phyloP scores from a whole-genome alignment of 2,888 invertebrate species.

The Agrilus cyanescens region DNA sequence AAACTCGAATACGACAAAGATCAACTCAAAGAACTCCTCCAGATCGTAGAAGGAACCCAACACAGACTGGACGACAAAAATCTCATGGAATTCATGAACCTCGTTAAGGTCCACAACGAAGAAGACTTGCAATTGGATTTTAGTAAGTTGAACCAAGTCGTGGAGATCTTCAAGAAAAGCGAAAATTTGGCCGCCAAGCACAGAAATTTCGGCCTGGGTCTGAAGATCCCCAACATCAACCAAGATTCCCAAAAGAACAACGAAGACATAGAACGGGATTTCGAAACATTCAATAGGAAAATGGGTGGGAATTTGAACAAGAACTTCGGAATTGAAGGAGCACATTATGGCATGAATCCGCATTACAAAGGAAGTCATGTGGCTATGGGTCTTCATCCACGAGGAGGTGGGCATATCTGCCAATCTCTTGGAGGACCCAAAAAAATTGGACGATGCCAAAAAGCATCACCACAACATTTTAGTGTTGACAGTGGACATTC shows the following conservation, averaged over 20 bases:
- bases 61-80: constrained; percentile 25
- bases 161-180: constrained; percentile 25
- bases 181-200: constrained; percentile 22
- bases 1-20: constrained; percentile 28
- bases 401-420: constrained; percentile 6
- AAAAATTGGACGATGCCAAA: constrained; percentile 1
- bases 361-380: constrained; percentile 25
- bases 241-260: constrained; percentile 10
- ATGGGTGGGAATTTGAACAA: constrained; percentile 7
- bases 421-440: constrained; percentile 8
- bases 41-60: constrained; percentile 25
- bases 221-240: constrained; percentile 1
- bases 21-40: constrained; percentile 24
- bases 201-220: constrained; percentile 21
- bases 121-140: constrained; percentile 29
- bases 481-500: constrained; percentile 32
- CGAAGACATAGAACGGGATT: constrained; percentile 12
- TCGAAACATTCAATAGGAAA: constrained; percentile 14
- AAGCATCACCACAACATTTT: constrained; percentile 22
- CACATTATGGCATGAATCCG: constrained; percentile 16
- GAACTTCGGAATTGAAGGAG: constrained; percentile 28
- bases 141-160: constrained; percentile 24
- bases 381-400: constrained; percentile 23
- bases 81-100: constrained; percentile 30
- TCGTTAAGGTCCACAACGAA: constrained; percentile 26